Evolutionary conservation across 2,888 invertebrate species (phyloP), one percentile per base, ranked within the genome.

Genomic region (Cheilosia pagana): DNA sequence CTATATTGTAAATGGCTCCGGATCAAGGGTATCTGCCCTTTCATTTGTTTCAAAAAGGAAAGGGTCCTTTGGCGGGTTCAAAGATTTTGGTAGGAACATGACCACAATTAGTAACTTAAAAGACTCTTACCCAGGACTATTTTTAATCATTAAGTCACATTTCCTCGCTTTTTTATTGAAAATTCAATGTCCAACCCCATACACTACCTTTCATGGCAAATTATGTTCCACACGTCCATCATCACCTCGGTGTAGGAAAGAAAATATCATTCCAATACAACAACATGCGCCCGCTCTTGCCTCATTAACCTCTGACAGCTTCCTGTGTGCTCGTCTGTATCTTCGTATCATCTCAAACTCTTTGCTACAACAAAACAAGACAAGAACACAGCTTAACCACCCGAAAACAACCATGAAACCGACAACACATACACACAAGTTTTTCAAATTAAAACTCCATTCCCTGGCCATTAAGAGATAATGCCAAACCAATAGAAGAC

Each of bases 231-330:
- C 50, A 53, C 50, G 31, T 79, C 71, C 35, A 67, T 68, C 60
- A 50, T 74, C 62, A 50, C 62, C 62, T 53, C 12, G 10, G 23
- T 16, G 41, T 31, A 39, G 16, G 21, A 10, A 52, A 53, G 67
- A 63, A 74, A 28, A 62, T 50, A 72, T 39, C 23, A 52, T 35
- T 52, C 52, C 55, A 74, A 50, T 41, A 67, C 60, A 52, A 65
- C 65, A 57, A 48, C 50, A 45, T 55, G 52, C 43, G 52, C 43
- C 70, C 59, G 52, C 78, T 87, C 87, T 87, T 87, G 88, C 87
- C 87, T 88, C 88, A 88, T 88, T 88, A 88, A 88, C 87, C 86
- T 86, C 87, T 75, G 86, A 79, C 87, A 85, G 87, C 87, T 88
- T 88, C 88, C 88, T 88, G 88, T 87, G 86, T 86, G 65, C 50